Conservation (phyloP, 1,140 invertebrate species). For the Nebria ingens region DNA sequence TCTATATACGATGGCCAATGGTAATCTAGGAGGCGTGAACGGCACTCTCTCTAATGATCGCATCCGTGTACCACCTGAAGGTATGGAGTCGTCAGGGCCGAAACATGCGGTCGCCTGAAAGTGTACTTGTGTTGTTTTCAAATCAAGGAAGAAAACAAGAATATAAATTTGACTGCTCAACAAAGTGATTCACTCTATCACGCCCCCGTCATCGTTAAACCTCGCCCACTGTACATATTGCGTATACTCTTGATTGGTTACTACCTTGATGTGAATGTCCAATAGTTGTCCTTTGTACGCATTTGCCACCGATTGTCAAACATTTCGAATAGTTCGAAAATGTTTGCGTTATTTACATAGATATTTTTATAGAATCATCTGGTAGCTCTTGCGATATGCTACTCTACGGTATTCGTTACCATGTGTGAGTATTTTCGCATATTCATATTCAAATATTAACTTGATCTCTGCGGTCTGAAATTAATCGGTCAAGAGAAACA, state of each 20-base stretch:
- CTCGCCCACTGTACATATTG: background rate
- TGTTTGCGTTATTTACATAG: background rate
- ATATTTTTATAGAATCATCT: background rate
- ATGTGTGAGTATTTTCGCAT: too few relatives aligned
- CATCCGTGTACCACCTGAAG: constrained; percentile 44
- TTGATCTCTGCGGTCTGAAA: too few relatives aligned
- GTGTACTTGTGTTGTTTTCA: too few relatives aligned
- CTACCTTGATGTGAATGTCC: background rate
- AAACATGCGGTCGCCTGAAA: background rate
- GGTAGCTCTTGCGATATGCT: background rate
- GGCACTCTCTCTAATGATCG: constrained; percentile 41
- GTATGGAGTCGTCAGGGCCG: constrained; percentile 38
- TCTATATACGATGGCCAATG: constrained; percentile 38
- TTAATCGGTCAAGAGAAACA: too few relatives aligned
- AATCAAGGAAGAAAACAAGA: too few relatives aligned
- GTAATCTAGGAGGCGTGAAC: constrained; percentile 37
- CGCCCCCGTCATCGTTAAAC: too few relatives aligned
- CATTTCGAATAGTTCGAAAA: too few relatives aligned
- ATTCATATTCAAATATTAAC: too few relatives aligned
- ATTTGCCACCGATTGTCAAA: background rate
- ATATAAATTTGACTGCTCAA: too few relatives aligned
- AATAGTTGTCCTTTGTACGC: background rate
- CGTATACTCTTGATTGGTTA: background rate
- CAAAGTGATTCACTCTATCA: background rate
- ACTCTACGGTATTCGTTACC: too few relatives aligned